Percentiles rank a stretch among this genome's conserved stretches.
These are phyloP conservation scores for Panthera uncia DNA, from an alignment of 2,113 vertebrate species.

Conservation along the genomic window DNA sequence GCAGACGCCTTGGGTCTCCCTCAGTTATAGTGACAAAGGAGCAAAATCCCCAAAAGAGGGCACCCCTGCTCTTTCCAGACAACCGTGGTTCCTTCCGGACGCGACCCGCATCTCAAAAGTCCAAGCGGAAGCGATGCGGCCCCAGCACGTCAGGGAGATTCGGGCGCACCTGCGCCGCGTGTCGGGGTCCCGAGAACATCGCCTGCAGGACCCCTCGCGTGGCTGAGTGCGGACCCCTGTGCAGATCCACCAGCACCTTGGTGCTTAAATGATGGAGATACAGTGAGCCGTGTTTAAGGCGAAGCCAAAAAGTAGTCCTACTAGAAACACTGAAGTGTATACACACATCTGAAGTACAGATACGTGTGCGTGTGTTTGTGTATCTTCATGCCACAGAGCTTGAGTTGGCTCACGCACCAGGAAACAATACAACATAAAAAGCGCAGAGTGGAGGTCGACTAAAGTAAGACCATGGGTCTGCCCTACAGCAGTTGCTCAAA, in stretches of 20 bases:
- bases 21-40: rapidly evolving
- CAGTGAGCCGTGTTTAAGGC: too few relatives aligned
- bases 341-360: neutral
- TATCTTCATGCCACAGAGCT: neutral
- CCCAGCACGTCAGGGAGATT: rapidly evolving
- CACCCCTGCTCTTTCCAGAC: neutral
- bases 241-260: rapidly evolving
- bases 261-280: rapidly evolving
- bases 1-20: neutral
- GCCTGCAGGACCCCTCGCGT: rapidly evolving
- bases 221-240: neutral
- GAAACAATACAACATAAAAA: neutral
- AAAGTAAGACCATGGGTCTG: rapidly evolving
- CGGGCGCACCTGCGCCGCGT: rapidly evolving
- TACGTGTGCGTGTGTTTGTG: rapidly evolving
- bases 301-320: neutral
- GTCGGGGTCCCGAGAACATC: rapidly evolving
- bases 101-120: rapidly evolving
- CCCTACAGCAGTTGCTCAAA: rapidly evolving
- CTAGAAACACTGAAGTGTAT: neutral
- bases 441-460: rapidly evolving
- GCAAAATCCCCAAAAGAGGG: constrained; percentile 40
- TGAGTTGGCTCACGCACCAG: neutral
- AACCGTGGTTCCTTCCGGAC: neutral
- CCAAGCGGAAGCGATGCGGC: rapidly evolving